Conservation (phyloP, 2,113 vertebrate genomes). For the Pygoscelis antarcticus region DNA sequence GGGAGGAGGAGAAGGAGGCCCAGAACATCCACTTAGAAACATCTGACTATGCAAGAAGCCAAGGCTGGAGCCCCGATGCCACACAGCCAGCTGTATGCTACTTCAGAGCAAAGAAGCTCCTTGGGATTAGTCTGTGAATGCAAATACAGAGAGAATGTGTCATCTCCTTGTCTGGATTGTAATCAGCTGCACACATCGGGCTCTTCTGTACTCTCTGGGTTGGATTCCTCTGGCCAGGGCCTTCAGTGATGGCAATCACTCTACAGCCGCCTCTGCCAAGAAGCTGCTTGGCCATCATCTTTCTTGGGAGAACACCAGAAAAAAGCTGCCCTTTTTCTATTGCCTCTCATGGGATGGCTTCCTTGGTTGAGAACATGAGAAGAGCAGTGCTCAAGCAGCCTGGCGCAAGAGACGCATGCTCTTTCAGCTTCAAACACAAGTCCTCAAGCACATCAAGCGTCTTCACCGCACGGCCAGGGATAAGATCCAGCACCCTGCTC, state of each 20-base stretch:
- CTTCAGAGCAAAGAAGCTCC: neutral
- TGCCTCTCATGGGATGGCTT: neutral
- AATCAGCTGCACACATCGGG: rapidly evolving
- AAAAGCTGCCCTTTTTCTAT: neutral
- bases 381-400: neutral
- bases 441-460: neutral
- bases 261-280: neutral
- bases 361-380: neutral
- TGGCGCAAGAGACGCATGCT: rapidly evolving
- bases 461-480: neutral
- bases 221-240: neutral
- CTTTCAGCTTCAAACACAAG: neutral
- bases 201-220: neutral
- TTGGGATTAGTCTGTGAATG: neutral
- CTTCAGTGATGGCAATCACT: neutral
- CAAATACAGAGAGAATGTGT: neutral
- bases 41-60: neutral
- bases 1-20: neutral
- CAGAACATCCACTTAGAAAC: neutral
- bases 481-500: neutral
- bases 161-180: neutral
- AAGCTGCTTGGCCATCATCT: neutral
- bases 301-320: neutral
- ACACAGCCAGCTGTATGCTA: neutral
- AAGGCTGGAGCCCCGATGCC: neutral